These are phyloP conservation scores for Phenganax stokvisi DNA, from an alignment of 92 coral and sea anemone genomes.

Conservation along the genomic window DNA sequence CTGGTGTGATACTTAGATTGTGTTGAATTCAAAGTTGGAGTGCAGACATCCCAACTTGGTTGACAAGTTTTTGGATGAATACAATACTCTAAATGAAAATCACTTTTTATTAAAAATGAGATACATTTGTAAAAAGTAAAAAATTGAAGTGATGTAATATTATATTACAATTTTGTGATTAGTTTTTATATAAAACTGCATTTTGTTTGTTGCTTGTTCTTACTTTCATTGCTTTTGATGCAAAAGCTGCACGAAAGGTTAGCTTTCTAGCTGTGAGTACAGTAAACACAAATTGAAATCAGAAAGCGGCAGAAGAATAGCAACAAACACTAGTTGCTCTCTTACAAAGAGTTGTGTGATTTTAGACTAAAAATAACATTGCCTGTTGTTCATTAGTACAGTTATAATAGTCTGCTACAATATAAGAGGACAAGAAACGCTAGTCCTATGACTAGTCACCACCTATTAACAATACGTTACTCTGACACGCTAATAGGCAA, in stretches of 20 bases:
- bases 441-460: too few relatives aligned
- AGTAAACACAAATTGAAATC: neutral
- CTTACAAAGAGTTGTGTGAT: too few relatives aligned
- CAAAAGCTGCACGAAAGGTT: slow-evolving; percentile 19
- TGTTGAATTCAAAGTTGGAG: too few relatives aligned
- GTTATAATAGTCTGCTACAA: too few relatives aligned
- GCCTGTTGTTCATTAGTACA: too few relatives aligned
- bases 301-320: neutral
- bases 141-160: neutral
- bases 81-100: neutral
- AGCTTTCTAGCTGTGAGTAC: neutral
- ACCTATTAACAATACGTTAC: too few relatives aligned
- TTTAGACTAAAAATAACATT: too few relatives aligned
- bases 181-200: neutral
- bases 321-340: too few relatives aligned
- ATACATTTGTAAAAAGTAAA: neutral
- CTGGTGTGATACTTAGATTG: too few relatives aligned
- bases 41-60: too few relatives aligned
- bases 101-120: neutral
- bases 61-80: neutral
- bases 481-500: too few relatives aligned
- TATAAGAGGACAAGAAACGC: too few relatives aligned
- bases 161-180: neutral
- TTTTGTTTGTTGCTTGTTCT: neutral
- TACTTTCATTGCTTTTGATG: slow-evolving; percentile 21